Evolutionary conservation across 2,888 invertebrate species (phyloP).

Genomic region (Drosophila demipolita): DNA sequence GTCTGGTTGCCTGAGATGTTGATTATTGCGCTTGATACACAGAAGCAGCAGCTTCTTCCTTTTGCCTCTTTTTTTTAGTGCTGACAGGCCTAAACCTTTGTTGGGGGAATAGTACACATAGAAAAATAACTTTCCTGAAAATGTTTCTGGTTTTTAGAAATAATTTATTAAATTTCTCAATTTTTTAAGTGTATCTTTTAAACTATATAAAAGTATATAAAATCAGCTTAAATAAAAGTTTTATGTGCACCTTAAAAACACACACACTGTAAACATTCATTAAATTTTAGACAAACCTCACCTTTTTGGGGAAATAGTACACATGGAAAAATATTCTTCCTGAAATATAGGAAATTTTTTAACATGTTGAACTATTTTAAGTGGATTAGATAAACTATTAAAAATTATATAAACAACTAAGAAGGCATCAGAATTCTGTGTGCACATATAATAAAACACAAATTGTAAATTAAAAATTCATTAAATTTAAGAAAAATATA

Average conservation of each 20-base stretch:
- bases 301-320: no score
- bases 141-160: not conserved
- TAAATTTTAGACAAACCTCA: no score
- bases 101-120: constrained; percentile 5
- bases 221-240: not conserved
- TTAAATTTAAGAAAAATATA: not conserved
- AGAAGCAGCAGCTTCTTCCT: constrained; percentile 10
- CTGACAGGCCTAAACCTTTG: constrained; percentile 58
- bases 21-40: constrained; percentile 70
- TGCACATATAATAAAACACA: not conserved
- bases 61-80: constrained; percentile 45
- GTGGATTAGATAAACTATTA: no score
- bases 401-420: no score
- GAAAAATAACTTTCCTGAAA: not conserved
- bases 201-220: not conserved
- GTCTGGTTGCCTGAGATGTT: constrained; percentile 46
- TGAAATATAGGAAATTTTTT: no score
- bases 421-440: not conserved
- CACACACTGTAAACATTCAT: no score
- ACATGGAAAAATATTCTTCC: no score
- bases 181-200: not conserved
- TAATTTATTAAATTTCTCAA: not conserved
- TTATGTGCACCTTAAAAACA: no score
- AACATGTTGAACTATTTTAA: no score
- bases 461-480: not conserved